Evolutionary conservation across 1,140 invertebrate species (phyloP).

Genomic region (Meloidogyne floridensis): DNA sequence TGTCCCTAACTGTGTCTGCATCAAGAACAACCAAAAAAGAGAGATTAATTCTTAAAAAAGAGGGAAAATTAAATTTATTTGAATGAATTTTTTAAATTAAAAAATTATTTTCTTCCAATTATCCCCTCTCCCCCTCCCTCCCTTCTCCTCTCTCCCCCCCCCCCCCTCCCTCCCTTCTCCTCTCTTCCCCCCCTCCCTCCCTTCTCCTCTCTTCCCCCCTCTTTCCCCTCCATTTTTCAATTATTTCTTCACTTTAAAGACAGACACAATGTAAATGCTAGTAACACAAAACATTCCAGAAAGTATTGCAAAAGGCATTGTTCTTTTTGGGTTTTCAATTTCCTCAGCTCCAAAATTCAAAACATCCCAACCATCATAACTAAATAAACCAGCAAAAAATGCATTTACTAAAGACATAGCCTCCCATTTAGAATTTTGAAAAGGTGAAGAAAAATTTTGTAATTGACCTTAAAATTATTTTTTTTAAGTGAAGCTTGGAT

Average conservation of each 20-base stretch:
- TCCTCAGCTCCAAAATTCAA: constrained; percentile 57
- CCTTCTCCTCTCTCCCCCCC: too few species aligned
- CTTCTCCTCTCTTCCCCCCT: too few species aligned
- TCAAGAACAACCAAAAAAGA: constrained; percentile 52
- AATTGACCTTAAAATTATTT: background rate
- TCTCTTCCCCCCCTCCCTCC: too few species aligned
- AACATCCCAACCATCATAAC: constrained; percentile 58
- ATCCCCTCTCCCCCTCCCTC: too few species aligned
- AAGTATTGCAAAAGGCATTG: constrained; percentile 57
- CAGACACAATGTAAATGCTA: constrained; percentile 42
- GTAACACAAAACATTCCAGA: constrained; percentile 48
- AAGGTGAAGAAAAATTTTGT: constrained; percentile 28
- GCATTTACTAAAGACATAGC: constrained; percentile 27
- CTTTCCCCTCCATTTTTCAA: too few species aligned
- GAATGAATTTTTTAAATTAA: background rate
- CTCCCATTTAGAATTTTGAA: constrained; percentile 26
- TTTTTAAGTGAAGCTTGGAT: background rate
- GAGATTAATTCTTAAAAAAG: constrained; percentile 38
- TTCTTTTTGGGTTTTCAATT: constrained; percentile 52
- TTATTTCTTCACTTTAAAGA: background rate
- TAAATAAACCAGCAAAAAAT: constrained; percentile 51
- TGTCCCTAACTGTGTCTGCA: constrained; percentile 34
- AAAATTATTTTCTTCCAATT: background rate
- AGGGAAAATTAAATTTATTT: background rate
- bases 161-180: too few species aligned